Evolutionary conservation across 1,140 invertebrate species (phyloP).

Genomic region (Trinorchestia longiramus): DNA sequence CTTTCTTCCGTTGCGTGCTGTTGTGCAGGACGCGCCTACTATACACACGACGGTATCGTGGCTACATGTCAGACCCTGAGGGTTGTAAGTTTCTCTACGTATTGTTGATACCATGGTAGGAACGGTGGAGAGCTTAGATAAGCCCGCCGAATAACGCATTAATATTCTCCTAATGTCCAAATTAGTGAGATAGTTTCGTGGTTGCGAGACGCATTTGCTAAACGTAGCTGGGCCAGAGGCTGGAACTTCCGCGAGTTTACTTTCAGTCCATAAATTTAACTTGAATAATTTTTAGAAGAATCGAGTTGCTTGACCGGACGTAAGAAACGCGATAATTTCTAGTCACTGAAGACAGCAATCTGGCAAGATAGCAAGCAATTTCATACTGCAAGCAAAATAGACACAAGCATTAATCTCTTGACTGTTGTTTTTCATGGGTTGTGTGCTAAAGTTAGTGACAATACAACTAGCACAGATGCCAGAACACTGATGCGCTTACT

Average conservation of each 20-base stretch:
- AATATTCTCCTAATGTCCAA: neutral
- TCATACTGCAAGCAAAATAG: no score
- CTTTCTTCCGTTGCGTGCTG: conserved; percentile 4
- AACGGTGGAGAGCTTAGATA: neutral
- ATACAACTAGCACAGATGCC: no score
- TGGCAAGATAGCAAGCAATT: no score
- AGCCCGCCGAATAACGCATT: neutral
- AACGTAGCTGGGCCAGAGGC: neutral
- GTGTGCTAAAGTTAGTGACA: no score
- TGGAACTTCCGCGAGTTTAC: neutral
- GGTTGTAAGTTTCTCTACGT: neutral
- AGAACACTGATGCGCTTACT: no score
- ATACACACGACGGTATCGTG: neutral
- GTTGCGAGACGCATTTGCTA: neutral
- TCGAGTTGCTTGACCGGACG: neutral
- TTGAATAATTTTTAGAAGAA: neutral
- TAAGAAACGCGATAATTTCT: neutral
- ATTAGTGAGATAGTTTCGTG: neutral
- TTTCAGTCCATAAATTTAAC: neutral
- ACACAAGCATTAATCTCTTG: no score
- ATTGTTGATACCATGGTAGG: neutral
- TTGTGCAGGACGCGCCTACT: neutral
- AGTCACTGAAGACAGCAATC: no score
- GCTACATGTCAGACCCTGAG: neutral
- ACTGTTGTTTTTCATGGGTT: no score